A percentile compares a stretch with the other conserved stretches of the same genome.
Conservation (phyloP, 2,113 vertebrate species). For the Mastomys coucha region DNA sequence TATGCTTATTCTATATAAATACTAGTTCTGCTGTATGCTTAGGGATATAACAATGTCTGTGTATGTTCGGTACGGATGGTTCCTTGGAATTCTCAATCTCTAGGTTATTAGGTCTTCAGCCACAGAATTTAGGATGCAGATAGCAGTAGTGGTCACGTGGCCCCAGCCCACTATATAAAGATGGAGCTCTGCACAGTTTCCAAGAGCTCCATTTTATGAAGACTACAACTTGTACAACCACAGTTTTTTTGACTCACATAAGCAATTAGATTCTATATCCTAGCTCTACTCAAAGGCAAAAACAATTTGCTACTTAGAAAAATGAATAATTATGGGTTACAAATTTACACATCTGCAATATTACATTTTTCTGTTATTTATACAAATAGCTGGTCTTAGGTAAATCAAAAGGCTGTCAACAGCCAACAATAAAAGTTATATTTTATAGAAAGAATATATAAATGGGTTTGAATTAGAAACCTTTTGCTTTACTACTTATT, state of each 20-base stretch:
- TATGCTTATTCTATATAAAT: neutral
- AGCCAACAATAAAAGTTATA: neutral
- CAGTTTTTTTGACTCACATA: neutral
- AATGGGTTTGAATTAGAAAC: constrained; percentile 8
- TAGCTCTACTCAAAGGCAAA: constrained; percentile 11
- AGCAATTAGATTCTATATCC: too few relatives aligned
- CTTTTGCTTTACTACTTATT: constrained; percentile 1
- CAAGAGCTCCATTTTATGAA: neutral
- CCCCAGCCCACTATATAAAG: neutral
- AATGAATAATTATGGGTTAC: neutral
- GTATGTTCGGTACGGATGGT: neutral
- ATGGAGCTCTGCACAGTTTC: neutral
- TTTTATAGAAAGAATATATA: constrained; percentile 9
- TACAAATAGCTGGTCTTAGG: neutral
- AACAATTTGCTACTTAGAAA: neutral
- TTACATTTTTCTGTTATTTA: constrained; percentile 52
- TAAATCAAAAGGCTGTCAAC: constrained; percentile 21
- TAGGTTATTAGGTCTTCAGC: neutral
- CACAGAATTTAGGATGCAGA: neutral
- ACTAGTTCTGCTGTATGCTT: neutral
- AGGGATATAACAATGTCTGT: neutral
- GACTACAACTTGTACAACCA: neutral
- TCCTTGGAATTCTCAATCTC: neutral
- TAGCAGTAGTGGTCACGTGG: neutral
- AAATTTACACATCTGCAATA: constrained; percentile 5